Conservation (phyloP, 2,888 invertebrate genomes). For the Desoria tigrina region DNA sequence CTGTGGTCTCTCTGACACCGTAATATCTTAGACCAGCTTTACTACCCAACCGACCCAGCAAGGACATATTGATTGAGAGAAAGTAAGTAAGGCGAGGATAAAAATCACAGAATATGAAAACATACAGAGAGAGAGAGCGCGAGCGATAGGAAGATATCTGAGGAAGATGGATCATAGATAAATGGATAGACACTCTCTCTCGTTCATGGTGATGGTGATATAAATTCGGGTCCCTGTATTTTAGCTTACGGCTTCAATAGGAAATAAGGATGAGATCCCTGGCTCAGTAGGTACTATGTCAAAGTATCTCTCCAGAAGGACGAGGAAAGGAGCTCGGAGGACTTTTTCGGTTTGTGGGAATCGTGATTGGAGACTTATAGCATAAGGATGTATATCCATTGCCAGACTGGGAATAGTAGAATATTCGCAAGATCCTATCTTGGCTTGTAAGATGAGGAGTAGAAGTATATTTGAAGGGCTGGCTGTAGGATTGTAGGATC, state of each 20-base stretch:
- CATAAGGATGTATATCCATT: background rate
- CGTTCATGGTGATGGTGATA: background rate
- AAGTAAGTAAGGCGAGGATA: background rate
- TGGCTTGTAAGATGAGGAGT: no score
- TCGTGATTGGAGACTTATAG: constrained; percentile 7
- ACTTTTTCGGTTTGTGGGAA: constrained; percentile 3
- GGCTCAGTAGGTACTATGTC: background rate
- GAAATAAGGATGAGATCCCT: background rate
- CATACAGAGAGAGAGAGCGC: no score
- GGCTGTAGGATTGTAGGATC: no score
- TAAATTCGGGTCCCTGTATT: background rate
- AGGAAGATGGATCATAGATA: background rate
- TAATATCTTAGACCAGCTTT: background rate
- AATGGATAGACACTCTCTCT: constrained; percentile 1
- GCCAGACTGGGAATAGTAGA: no score
- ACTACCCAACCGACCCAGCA: background rate
- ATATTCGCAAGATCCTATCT: no score
- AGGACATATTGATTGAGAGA: constrained; percentile 9
- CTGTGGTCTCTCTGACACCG: constrained; percentile 6
- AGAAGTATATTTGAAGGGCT: no score
- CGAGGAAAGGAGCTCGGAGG: background rate
- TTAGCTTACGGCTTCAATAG: constrained; percentile 1
- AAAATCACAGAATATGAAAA: constrained; percentile 8
- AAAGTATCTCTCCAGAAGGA: background rate
- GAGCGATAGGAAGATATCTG: background rate